A percentile compares a stretch with the other conserved stretches of the same genome.
These are phyloP conservation scores for Nasonia oneida DNA, from an alignment of 2,888 invertebrate genomes.

Conservation along the genomic window DNA sequence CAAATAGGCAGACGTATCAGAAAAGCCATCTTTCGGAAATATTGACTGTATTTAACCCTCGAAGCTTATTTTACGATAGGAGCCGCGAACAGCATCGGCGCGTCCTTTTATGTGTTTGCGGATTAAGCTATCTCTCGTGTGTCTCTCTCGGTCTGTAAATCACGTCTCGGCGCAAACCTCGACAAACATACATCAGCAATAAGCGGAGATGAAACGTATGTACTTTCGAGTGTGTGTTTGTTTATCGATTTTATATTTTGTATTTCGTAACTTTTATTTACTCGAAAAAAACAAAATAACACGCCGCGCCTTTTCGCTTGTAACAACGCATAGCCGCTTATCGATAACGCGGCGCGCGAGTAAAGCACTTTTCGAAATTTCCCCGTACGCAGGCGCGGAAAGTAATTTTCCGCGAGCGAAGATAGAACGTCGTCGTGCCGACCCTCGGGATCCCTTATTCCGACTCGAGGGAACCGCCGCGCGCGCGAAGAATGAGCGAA, in stretches of 20 bases:
- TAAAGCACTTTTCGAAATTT: constrained; percentile 68
- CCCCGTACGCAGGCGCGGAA: constrained; percentile 59
- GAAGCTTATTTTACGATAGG: constrained; percentile 28
- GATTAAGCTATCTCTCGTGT: constrained; percentile 70
- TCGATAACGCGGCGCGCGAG: constrained; percentile 34
- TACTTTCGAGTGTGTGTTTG: background rate
- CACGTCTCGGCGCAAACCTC: constrained; percentile 68
- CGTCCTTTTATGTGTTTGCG: constrained; percentile 66
- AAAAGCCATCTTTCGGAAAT: constrained; percentile 47
- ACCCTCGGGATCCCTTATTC: constrained; percentile 64
- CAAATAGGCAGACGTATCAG: constrained; percentile 1
- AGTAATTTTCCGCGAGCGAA: constrained; percentile 71
- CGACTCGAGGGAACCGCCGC: constrained; percentile 65
- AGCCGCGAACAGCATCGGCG: constrained; percentile 29
- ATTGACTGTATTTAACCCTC: constrained; percentile 34
- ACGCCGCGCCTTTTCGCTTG: no score
- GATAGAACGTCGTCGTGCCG: constrained; percentile 67
- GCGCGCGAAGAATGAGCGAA: constrained; percentile 74
- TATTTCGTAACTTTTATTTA: background rate
- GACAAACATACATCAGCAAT: constrained; percentile 61
- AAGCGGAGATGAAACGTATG: constrained; percentile 60
- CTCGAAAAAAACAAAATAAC: background rate
- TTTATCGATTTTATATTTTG: background rate
- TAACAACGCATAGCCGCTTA: background rate
- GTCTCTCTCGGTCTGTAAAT: constrained; percentile 68